Evolutionary conservation across 1,140 invertebrate genomes (phyloP).

Genomic region (Heliconius himera): DNA sequence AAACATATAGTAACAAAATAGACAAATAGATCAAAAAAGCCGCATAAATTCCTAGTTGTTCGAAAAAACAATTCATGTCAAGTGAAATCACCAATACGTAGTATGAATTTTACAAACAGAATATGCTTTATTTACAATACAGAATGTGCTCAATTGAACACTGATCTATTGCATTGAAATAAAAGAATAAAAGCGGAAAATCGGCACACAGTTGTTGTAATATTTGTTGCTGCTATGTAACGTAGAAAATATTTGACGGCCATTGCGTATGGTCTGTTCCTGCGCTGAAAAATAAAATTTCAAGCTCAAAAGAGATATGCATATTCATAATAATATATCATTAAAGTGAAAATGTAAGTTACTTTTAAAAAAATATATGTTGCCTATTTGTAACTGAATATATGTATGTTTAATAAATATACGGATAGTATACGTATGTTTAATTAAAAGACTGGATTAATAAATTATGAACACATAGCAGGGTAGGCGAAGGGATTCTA

Average conservation of each 20-base stretch:
- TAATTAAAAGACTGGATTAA: too few species aligned
- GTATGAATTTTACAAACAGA: neutral
- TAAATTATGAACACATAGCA: too few species aligned
- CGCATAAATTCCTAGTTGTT: neutral
- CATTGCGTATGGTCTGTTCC: neutral
- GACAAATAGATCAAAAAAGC: neutral
- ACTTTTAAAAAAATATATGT: too few species aligned
- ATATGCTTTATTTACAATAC: too few species aligned
- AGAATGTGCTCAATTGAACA: neutral
- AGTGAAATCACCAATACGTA: neutral
- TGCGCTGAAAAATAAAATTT: neutral
- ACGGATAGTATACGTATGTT: too few species aligned
- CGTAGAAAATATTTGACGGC: neutral
- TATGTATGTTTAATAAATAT: too few species aligned
- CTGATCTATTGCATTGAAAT: neutral
- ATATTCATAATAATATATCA: too few species aligned
- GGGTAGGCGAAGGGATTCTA: too few species aligned
- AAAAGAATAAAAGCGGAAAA: conserved; percentile 1
- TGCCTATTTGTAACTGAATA: too few species aligned
- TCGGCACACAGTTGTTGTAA: neutral
- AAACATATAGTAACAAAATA: too few species aligned
- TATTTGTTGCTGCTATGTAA: neutral
- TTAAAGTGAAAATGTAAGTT: too few species aligned
- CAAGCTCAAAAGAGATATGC: too few species aligned
- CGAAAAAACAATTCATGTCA: neutral